A percentile compares a stretch with the other conserved stretches of the same genome.
These are phyloP conservation scores for Sminthurides bifidus DNA, from an alignment of 1,140 invertebrate genomes.

Conservation along the genomic window DNA sequence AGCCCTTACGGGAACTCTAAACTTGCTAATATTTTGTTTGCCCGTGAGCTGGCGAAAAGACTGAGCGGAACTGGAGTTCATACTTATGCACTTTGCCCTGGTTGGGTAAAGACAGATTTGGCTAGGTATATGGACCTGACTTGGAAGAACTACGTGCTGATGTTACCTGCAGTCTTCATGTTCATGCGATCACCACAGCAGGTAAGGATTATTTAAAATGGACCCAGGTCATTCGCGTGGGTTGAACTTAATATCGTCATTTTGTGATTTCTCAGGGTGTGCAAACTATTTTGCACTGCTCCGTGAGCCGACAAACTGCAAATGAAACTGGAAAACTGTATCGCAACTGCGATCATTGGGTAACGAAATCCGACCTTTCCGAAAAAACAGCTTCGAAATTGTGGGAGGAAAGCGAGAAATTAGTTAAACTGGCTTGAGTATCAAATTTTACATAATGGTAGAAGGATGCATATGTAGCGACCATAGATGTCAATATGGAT, in stretches of 20 bases:
- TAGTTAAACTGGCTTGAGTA: constrained; percentile 35
- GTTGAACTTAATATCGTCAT: constrained; percentile 5
- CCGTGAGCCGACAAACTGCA: constrained; percentile 50
- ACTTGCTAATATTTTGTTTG: constrained; percentile 61
- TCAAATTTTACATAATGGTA: no score
- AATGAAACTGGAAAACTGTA: constrained; percentile 54
- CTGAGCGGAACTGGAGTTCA: constrained; percentile 48
- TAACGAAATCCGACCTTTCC: constrained; percentile 49
- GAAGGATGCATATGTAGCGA: no score
- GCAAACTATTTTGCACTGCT: constrained; percentile 63
- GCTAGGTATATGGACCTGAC: constrained; percentile 53
- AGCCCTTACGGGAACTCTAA: constrained; percentile 67
- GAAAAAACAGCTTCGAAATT: constrained; percentile 49
- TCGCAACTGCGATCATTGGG: constrained; percentile 56
- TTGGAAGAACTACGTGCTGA: constrained; percentile 57
- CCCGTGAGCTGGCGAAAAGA: constrained; percentile 47
- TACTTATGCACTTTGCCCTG: constrained; percentile 67
- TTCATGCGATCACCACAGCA: constrained; percentile 59
- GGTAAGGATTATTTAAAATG: constrained; percentile 37
- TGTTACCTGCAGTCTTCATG: constrained; percentile 53
- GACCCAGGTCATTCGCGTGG: constrained; percentile 2
- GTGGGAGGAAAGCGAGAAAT: constrained; percentile 55
- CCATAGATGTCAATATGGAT: no score
- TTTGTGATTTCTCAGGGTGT: constrained; percentile 47
- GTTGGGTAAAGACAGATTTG: constrained; percentile 67